Percentiles rank a stretch among this genome's conserved stretches.
phyloP scores from a whole-genome alignment of 1,140 invertebrate genomes.

The Drosophila ogumai region DNA sequence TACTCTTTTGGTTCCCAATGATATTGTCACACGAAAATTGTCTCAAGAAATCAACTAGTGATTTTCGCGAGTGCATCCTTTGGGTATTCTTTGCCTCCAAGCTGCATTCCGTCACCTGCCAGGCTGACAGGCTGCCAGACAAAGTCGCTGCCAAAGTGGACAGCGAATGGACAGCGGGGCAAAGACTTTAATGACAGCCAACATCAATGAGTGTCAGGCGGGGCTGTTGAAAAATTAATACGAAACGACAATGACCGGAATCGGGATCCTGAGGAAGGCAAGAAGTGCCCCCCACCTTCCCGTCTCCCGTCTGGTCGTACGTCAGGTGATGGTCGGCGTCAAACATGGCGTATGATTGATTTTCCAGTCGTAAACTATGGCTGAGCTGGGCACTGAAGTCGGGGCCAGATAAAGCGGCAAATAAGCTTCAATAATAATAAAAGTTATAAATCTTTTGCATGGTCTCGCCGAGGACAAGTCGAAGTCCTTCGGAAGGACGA shows the following conservation, averaged over 20 bases:
- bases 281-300: not conserved
- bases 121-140: slow-evolving; percentile 16
- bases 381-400: slow-evolving; percentile 42
- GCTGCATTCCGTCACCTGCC: slow-evolving; percentile 31
- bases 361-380: slow-evolving; percentile 71
- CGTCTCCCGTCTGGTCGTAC: not conserved
- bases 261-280: slow-evolving; percentile 1
- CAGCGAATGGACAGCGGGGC: slow-evolving; percentile 54
- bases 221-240: slow-evolving; percentile 73
- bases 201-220: slow-evolving; percentile 74
- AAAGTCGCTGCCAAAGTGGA: slow-evolving; percentile 41
- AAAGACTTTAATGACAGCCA: slow-evolving; percentile 56
- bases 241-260: slow-evolving; percentile 42
- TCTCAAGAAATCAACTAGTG: not conserved
- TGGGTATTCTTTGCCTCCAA: slow-evolving; percentile 18
- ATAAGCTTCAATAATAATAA: slow-evolving; percentile 84
- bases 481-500: slow-evolving; percentile 40
- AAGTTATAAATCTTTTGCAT: slow-evolving; percentile 82
- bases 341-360: slow-evolving; percentile 81
- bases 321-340: slow-evolving; percentile 52
- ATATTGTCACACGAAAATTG: not conserved
- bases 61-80: slow-evolving; percentile 12
- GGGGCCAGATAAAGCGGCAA: slow-evolving; percentile 73
- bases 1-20: too few species aligned
- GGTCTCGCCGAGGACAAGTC: slow-evolving; percentile 54